Conservation (phyloP, 2,888 invertebrate species). For the Gari tellinella region DNA sequence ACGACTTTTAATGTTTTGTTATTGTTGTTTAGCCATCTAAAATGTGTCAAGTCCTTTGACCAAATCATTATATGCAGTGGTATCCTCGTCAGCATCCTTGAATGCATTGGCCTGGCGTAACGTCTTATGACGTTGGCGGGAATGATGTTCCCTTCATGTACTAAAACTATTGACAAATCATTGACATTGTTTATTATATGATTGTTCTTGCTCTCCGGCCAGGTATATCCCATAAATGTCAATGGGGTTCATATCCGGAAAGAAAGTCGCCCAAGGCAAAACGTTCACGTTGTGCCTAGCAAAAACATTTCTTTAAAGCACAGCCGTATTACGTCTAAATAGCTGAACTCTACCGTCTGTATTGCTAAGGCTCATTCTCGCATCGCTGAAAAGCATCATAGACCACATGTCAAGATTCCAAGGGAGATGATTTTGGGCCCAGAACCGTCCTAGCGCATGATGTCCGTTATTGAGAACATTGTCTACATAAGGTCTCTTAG, state of each 20-base stretch:
- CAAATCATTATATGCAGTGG: not conserved
- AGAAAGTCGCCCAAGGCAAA: conserved; percentile 1
- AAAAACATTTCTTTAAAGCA: not conserved
- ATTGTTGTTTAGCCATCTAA: not conserved
- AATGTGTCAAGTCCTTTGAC: not conserved
- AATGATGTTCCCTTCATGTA: not conserved
- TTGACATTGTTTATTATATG: conserved; percentile 1
- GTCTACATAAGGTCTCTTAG: conserved; percentile 1
- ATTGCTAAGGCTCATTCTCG: not conserved
- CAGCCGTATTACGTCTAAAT: conserved; percentile 1
- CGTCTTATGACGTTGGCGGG: conserved; percentile 3
- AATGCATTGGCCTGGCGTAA: not conserved
- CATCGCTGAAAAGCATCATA: conserved; percentile 6
- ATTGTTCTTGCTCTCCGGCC: too few relatives aligned
- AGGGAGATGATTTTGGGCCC: not conserved
- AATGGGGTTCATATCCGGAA: conserved; percentile 6
- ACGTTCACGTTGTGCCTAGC: not conserved
- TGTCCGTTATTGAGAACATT: too few relatives aligned
- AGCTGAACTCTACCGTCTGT: not conserved
- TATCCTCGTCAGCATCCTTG: not conserved
- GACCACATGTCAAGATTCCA: not conserved
- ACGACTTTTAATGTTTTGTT: not conserved
- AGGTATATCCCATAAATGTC: too few relatives aligned
- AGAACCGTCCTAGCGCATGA: not conserved
- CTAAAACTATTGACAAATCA: conserved; percentile 4